phyloP scores from a whole-genome alignment of 2,888 invertebrate species.

The Drosophila prostipennis region DNA sequence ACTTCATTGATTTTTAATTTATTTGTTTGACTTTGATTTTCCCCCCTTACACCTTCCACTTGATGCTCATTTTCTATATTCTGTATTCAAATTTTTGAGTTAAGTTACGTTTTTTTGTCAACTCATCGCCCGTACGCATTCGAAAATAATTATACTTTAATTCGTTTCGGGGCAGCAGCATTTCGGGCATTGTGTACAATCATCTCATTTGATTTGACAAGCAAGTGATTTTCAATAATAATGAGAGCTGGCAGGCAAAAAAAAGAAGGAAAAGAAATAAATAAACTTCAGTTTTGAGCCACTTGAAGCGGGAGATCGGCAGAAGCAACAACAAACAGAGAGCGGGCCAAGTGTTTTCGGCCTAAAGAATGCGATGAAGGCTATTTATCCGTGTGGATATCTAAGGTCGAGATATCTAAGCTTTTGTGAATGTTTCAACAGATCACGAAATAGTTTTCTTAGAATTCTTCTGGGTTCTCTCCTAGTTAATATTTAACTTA shows the following conservation, averaged over 20 bases:
- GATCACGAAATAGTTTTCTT: slow-evolving; percentile 28
- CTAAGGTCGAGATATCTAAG: background rate
- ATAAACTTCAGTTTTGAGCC: slow-evolving; percentile 52
- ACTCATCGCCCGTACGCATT: slow-evolving; percentile 68
- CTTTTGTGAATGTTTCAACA: slow-evolving; percentile 1
- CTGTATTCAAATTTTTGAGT: slow-evolving; percentile 46
- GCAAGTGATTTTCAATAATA: slow-evolving; percentile 81
- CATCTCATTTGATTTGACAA: slow-evolving; percentile 80
- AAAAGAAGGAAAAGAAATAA: slow-evolving; percentile 13
- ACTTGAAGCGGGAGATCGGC: slow-evolving; percentile 52
- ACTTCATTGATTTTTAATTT: slow-evolving; percentile 77
- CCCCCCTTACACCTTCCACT: slow-evolving; percentile 47
- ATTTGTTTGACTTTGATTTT: slow-evolving; percentile 74
- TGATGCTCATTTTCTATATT: slow-evolving; percentile 31
- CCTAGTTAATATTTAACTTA: too few relatives aligned
- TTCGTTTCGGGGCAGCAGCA: slow-evolving; percentile 59
- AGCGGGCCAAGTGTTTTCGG: slow-evolving; percentile 54
- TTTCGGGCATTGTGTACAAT: slow-evolving; percentile 68
- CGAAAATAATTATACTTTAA: slow-evolving; percentile 77
- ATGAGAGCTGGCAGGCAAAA: slow-evolving; percentile 65
- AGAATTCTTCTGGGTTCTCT: too few relatives aligned
- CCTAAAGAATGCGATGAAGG: slow-evolving; percentile 55
- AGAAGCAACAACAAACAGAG: slow-evolving; percentile 61
- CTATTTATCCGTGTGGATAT: slow-evolving; percentile 38
- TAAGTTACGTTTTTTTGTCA: slow-evolving; percentile 47